Evolutionary conservation across 2,888 invertebrate genomes (phyloP), one percentile per base, ranked within the genome.

Genomic region (Netelia inedita): DNA sequence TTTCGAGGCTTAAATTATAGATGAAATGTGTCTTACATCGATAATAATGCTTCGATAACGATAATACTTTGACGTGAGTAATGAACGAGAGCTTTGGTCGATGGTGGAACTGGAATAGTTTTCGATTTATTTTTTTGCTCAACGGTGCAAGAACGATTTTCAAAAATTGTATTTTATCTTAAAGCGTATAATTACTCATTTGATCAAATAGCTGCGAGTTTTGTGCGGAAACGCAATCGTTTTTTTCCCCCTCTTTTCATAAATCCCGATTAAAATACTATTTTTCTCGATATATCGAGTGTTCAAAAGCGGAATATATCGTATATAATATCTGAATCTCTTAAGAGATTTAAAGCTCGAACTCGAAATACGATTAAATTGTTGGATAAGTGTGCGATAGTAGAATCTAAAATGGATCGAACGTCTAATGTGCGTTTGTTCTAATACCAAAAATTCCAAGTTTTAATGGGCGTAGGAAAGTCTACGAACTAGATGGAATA

Each of bases 31-130:
- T 23, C 28, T 83, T 41, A 69, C 35, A 63, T 46, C 23, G n/a
- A 65, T 78, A 81, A 61, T 71, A 86, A 84, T 86, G 76, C 83
- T 73, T 63, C 43, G 69, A 66, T 69, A 69, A 79, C 28, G 53
- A 46, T 66, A 79, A 71, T 46, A 73, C 43, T 59, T 72, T 19
- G 43, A 72, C 28, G 50, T 23, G 19, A 55, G 57, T 53, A 79
- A 74, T 57, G 35, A 19, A 11, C 35, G 46, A 71, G 41, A 69
- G 10, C 16, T 21, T 43, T 21, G 55, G 66, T 78, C 46, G 43
- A 78, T 28, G n/a, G 21, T 73, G 61, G 66, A 79, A 69, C 72
- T 73, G 53, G 50, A 69, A 63, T 63, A 41, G 43, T 28, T 35
- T 63, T 16, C 35, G 21, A 46, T 63, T 71, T 35, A 50, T 69